Conservation (phyloP, 2,797 vertebrate genomes). For the Borostomias antarcticus region DNA sequence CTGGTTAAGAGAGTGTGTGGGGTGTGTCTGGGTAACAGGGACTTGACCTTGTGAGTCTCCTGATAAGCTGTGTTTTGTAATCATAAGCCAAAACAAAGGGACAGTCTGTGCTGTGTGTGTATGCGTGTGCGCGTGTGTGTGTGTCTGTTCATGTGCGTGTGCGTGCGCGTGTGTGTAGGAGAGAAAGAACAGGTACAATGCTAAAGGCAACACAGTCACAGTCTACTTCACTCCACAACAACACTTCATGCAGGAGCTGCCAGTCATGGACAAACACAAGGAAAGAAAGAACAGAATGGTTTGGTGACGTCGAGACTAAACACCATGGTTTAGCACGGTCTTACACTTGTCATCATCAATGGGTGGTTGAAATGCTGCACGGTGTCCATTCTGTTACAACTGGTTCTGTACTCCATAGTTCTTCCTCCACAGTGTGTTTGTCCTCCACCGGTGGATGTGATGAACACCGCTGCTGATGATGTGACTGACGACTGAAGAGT, state of each 20-base stretch:
- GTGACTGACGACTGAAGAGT: too few relatives aligned
- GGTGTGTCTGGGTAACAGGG: slow-evolving; percentile 2
- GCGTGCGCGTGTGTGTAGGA: slow-evolving; percentile 4
- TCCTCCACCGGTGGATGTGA: too few relatives aligned
- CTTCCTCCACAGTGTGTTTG: too few relatives aligned
- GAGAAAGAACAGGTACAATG: slow-evolving; percentile 23
- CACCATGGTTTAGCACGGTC: background rate
- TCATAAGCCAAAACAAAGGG: slow-evolving; percentile 53
- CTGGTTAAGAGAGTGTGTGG: background rate
- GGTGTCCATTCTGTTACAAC: too few relatives aligned
- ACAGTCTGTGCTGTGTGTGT: slow-evolving; percentile 3
- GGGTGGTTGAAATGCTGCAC: too few relatives aligned
- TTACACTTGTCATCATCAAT: background rate
- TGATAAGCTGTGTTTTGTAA: slow-evolving; percentile 53
- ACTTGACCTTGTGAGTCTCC: slow-evolving; percentile 59
- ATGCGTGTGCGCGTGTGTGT: background rate
- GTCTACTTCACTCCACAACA: background rate
- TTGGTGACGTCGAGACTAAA: background rate
- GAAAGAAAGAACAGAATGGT: background rate
- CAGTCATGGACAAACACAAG: background rate
- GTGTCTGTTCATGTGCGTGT: slow-evolving; percentile 21
- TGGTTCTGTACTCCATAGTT: too few relatives aligned
- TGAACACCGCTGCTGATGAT: too few relatives aligned
- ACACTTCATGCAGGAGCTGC: too few relatives aligned
- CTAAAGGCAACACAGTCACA: background rate